Evolutionary conservation across 2,888 invertebrate species (phyloP).

Genomic region (Drosophila histrio): DNA sequence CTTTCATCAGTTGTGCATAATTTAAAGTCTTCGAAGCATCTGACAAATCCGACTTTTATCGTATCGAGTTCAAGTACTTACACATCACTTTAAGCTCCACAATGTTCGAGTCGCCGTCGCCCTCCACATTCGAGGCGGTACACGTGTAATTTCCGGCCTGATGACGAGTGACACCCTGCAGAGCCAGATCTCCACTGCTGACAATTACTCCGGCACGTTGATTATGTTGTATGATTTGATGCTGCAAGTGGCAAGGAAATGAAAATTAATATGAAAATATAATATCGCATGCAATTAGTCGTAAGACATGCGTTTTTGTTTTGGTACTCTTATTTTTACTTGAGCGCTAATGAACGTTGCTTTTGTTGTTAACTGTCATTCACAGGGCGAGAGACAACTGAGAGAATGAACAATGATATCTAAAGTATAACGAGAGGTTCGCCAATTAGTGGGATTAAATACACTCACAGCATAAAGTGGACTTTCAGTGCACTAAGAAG

Average conservation of each 20-base stretch:
- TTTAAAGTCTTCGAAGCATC: slow-evolving; percentile 17
- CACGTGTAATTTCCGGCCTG: slow-evolving; percentile 95
- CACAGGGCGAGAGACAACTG: background rate
- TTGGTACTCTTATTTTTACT: background rate
- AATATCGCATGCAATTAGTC: slow-evolving; percentile 18
- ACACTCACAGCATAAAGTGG: background rate
- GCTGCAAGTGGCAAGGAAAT: slow-evolving; percentile 85
- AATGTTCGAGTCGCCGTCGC: slow-evolving; percentile 92
- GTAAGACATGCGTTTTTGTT: background rate
- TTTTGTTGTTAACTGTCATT: slow-evolving; percentile 16
- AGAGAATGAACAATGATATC: background rate
- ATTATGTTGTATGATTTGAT: slow-evolving; percentile 93
- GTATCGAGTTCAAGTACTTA: slow-evolving; percentile 86
- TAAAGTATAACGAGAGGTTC: background rate
- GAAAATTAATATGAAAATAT: background rate
- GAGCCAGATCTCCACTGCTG: slow-evolving; percentile 91
- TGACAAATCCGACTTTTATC: background rate
- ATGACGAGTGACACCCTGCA: slow-evolving; percentile 91
- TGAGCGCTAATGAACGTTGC: slow-evolving; percentile 24
- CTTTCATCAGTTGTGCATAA: slow-evolving; percentile 1
- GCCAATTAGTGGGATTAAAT: slow-evolving; percentile 24
- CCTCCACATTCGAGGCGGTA: slow-evolving; percentile 95
- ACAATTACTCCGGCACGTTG: slow-evolving; percentile 94
- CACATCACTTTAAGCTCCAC: slow-evolving; percentile 95
- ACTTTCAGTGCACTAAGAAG: background rate